These are phyloP conservation scores for Lasioglossum morio DNA, from an alignment of 2,888 invertebrate genomes.

Conservation along the genomic window DNA sequence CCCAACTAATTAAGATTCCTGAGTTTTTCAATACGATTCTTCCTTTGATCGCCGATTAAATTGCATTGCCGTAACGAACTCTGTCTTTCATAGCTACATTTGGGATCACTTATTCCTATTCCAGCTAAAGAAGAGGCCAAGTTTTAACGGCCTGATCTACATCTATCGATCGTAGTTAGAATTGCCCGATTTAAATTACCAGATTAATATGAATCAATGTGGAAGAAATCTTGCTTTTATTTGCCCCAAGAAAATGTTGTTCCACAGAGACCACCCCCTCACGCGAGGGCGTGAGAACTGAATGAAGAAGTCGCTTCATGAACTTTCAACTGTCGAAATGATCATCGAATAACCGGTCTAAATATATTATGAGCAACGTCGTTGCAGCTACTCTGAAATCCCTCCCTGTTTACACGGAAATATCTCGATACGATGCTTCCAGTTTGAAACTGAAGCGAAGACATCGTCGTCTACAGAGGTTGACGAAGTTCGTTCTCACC, in stretches of 20 bases:
- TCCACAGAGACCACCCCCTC: background rate
- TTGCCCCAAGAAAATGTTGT: background rate
- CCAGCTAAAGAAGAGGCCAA: too few species aligned
- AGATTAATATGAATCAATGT: background rate
- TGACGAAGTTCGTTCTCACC: slow-evolving; percentile 44
- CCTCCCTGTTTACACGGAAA: slow-evolving; percentile 27
- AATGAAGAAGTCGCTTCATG: background rate
- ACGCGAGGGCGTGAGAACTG: background rate
- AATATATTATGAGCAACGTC: slow-evolving; percentile 29
- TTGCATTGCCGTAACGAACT: too few species aligned
- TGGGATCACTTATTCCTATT: too few species aligned
- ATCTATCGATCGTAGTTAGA: background rate
- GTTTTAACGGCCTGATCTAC: too few species aligned
- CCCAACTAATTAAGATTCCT: too few species aligned
- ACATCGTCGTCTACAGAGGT: slow-evolving; percentile 6
- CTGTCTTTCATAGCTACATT: too few species aligned
- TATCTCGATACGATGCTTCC: slow-evolving; percentile 12
- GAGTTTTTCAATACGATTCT: too few species aligned
- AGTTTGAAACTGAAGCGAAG: slow-evolving; percentile 19
- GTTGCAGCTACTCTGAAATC: slow-evolving; percentile 11
- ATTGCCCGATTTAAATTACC: background rate
- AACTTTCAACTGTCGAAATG: background rate
- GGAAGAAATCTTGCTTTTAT: too few species aligned
- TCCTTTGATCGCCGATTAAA: too few species aligned
- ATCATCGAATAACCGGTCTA: background rate